These are phyloP conservation scores for Belonocnema kinseyi DNA, from an alignment of 1,140 invertebrate genomes.

Conservation along the genomic window DNA sequence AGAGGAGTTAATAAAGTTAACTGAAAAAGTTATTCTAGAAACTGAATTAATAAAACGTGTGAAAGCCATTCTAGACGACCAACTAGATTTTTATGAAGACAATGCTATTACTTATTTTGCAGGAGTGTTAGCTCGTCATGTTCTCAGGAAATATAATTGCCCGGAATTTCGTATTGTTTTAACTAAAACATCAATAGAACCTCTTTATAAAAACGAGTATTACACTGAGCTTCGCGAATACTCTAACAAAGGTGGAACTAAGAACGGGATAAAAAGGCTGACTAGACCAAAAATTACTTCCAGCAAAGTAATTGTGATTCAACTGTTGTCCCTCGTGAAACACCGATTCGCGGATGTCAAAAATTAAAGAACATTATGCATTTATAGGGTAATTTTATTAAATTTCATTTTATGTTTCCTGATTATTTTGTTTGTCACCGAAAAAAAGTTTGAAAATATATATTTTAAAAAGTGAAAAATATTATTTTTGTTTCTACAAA, in stretches of 20 bases:
- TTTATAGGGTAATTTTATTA: background rate
- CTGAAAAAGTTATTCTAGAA: background rate
- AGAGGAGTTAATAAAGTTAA: background rate
- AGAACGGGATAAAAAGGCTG: background rate
- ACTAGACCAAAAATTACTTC: background rate
- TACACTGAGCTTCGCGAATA: background rate
- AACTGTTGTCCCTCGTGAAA: background rate
- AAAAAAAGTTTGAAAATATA: too few species aligned
- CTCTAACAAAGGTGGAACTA: background rate
- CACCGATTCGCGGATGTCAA: background rate
- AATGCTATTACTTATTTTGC: background rate
- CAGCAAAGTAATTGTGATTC: background rate
- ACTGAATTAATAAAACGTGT: background rate
- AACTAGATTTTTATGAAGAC: background rate
- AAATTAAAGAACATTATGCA: background rate
- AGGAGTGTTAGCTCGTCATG: background rate
- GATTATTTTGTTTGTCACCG: too few species aligned
- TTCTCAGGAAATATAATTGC: background rate
- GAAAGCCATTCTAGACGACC: background rate
- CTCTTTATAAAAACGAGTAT: background rate
- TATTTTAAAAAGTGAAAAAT: too few species aligned
- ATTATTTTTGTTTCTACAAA: too few species aligned
- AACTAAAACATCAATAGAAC: background rate
- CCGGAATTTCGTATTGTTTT: background rate
- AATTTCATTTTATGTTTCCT: too few species aligned